Evolutionary conservation across 2,113 vertebrate genomes (phyloP).

Genomic region (Sterrhoptilus dennistouni): DNA sequence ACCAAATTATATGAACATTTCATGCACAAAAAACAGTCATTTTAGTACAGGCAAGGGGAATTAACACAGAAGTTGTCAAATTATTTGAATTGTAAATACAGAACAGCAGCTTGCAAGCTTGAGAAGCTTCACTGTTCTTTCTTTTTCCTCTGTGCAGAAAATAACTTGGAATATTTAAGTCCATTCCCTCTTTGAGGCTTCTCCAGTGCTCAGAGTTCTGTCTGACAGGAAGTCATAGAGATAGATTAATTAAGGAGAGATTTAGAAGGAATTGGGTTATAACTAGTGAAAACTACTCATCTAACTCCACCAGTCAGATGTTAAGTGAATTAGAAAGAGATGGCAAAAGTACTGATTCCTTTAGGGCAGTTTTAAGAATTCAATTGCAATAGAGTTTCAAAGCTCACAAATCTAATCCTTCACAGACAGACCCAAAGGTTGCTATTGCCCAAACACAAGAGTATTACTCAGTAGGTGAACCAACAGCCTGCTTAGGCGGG

Average conservation of each 20-base stretch:
- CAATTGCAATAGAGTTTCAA: neutral
- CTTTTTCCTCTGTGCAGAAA: neutral
- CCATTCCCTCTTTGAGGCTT: neutral
- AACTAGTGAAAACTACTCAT: neutral
- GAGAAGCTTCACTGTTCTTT: neutral
- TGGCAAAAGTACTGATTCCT: neutral
- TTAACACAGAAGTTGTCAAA: neutral
- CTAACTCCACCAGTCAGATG: neutral
- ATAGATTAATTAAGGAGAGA: neutral
- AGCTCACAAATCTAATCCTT: neutral
- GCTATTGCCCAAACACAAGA: neutral
- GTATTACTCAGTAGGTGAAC: neutral
- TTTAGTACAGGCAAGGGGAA: neutral
- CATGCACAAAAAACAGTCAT: neutral
- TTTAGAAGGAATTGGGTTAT: neutral
- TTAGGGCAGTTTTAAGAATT: neutral
- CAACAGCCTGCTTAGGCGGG: neutral
- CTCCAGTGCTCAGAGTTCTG: neutral
- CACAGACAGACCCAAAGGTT: neutral
- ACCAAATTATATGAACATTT: neutral
- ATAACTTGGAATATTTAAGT: neutral
- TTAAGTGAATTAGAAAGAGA: neutral
- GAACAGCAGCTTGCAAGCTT: neutral
- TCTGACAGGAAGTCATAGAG: neutral
- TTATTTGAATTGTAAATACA: neutral